A percentile compares a stretch with the other conserved stretches of the same genome.
Evolutionary conservation across 2,113 vertebrate genomes (phyloP).

Genomic region (Neodon shergylaensis): DNA sequence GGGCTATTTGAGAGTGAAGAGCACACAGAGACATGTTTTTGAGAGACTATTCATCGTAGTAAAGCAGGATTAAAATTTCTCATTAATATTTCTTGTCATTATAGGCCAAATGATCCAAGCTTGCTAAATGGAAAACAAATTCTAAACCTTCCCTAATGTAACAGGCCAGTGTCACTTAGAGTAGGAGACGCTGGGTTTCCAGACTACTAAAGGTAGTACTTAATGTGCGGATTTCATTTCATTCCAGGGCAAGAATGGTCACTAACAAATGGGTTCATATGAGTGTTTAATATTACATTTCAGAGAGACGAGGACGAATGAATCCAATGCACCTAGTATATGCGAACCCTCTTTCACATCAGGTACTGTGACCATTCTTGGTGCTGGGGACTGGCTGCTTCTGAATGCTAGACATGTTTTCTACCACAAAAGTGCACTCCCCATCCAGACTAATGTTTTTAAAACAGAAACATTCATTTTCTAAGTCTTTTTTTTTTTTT

Average conservation of each 20-base stretch:
- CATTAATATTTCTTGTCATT: constrained; percentile 51
- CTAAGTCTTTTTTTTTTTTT: constrained; percentile 40
- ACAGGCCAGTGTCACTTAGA: constrained; percentile 5
- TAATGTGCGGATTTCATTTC: neutral
- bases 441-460: neutral
- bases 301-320: neutral
- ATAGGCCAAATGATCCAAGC: constrained; percentile 38
- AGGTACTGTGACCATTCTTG: neutral
- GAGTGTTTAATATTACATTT: neutral
- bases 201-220: neutral
- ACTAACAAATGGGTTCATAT: neutral
- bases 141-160: neutral
- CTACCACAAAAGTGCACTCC: neutral
- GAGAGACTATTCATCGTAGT: neutral
- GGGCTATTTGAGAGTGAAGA: constrained; percentile 7
- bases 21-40: neutral
- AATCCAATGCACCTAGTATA: constrained; percentile 18
- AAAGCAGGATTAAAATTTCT: constrained; percentile 27
- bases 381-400: neutral
- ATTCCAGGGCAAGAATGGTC: neutral
- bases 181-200: constrained; percentile 19
- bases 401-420: neutral
- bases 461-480: constrained; percentile 50
- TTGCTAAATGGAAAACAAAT: constrained; percentile 19
- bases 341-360: neutral